Evolutionary conservation across 2,113 vertebrate genomes (phyloP).

Genomic region (Rattus rattus): DNA sequence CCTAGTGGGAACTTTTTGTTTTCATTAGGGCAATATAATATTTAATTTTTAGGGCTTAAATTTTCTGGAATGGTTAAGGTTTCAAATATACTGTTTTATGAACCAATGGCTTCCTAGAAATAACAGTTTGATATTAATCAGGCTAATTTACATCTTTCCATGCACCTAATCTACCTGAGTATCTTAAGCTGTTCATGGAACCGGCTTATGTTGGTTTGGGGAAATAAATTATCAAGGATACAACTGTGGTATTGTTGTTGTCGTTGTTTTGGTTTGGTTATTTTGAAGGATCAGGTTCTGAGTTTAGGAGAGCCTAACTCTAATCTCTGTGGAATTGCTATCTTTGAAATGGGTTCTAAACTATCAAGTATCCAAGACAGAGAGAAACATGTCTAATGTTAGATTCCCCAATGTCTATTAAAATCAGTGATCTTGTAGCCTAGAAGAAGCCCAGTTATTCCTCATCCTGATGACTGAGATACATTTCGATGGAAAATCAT

Average conservation of each 20-base stretch:
- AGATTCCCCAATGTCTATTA: not conserved
- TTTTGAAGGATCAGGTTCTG: not conserved
- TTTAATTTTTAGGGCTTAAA: not conserved
- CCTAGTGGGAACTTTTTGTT: conserved; percentile 17
- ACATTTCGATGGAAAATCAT: conserved; percentile 22
- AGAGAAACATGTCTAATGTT: conserved; percentile 19
- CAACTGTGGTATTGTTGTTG: not conserved
- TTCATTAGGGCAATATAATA: not conserved
- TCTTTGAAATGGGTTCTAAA: conserved; percentile 13
- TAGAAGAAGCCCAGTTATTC: not conserved
- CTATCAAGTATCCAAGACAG: conserved; percentile 36
- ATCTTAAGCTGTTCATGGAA: conserved; percentile 1
- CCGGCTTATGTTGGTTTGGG: not conserved
- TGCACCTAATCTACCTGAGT: not conserved
- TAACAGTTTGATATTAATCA: conserved; percentile 21
- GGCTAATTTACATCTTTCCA: not conserved
- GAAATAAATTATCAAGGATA: conserved; percentile 33
- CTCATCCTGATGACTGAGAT: not conserved
- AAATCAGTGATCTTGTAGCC: not conserved
- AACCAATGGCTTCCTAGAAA: conserved; percentile 14
- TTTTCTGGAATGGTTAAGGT: conserved; percentile 18
- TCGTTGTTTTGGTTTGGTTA: not conserved
- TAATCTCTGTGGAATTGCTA: not conserved
- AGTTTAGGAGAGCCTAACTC: conserved; percentile 4
- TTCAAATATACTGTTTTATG: conserved; percentile 45